A percentile compares a stretch with the other conserved stretches of the same genome.
Evolutionary conservation across 2,888 invertebrate species (phyloP).

Genomic region (Drosophila buzzatii): DNA sequence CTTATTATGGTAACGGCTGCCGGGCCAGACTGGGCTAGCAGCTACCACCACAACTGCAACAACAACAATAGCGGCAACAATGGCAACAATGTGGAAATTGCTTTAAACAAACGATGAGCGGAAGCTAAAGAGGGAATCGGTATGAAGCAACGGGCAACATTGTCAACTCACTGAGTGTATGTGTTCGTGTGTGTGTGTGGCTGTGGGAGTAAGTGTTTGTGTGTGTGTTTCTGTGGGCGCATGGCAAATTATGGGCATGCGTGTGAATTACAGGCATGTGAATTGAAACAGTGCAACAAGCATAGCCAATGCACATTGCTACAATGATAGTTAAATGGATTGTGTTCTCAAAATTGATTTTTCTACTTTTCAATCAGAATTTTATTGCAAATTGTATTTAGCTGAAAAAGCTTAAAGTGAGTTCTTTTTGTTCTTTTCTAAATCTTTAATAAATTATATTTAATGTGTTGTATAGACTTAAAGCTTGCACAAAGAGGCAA

Average conservation of each 20-base stretch:
- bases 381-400: neutral
- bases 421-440: neutral
- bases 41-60: slow-evolving; percentile 25
- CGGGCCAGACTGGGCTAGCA: slow-evolving; percentile 28
- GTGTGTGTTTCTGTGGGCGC: slow-evolving; percentile 23
- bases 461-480: neutral
- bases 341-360: slow-evolving; percentile 20
- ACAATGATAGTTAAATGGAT: slow-evolving; percentile 7
- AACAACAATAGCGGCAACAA: slow-evolving; percentile 32
- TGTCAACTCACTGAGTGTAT: slow-evolving; percentile 27
- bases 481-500: too few relatives aligned
- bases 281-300: slow-evolving; percentile 70
- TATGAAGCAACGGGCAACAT: slow-evolving; percentile 42
- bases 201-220: neutral
- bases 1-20: slow-evolving; percentile 68
- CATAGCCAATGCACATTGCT: slow-evolving; percentile 33
- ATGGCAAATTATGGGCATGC: slow-evolving; percentile 69
- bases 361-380: neutral
- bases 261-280: slow-evolving; percentile 76
- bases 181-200: slow-evolving; percentile 1
- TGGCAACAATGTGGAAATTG: slow-evolving; percentile 75
- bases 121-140: slow-evolving; percentile 24
- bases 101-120: slow-evolving; percentile 68
- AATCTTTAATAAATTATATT: neutral
- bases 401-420: neutral